Evolutionary conservation across 1,140 invertebrate species (phyloP).

Genomic region (Drosophila hydei): DNA sequence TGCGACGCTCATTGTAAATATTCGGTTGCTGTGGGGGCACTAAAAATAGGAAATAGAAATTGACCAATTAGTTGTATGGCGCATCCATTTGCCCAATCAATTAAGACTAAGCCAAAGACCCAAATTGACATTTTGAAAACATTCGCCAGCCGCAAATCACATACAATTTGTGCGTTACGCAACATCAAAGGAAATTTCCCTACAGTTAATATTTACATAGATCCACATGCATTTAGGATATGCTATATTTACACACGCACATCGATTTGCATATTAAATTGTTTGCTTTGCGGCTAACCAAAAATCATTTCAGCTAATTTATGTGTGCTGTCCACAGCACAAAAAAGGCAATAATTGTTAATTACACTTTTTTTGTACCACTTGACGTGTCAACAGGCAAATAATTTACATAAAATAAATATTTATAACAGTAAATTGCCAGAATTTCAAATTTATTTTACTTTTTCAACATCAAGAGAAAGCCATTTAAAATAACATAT

Average conservation of each 20-base stretch:
- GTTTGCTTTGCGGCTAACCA: conserved; percentile 66
- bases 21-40: conserved; percentile 92
- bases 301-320: conserved; percentile 75
- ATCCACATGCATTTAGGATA: not conserved
- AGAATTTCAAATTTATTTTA: too few relatives aligned
- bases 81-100: conserved; percentile 39
- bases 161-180: conserved; percentile 50
- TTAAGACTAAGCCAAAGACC: conserved; percentile 32
- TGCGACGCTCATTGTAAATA: conserved; percentile 91
- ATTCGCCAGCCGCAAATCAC: conserved; percentile 56
- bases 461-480: too few relatives aligned
- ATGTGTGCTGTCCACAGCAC: conserved; percentile 38
- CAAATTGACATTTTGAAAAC: conserved; percentile 15
- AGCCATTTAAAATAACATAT: too few relatives aligned
- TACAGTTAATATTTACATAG: conserved; percentile 1
- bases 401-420: conserved; percentile 25
- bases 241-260: conserved; percentile 18
- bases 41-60: conserved; percentile 84
- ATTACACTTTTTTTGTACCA: conserved; percentile 56
- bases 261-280: conserved; percentile 61
- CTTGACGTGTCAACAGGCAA: conserved; percentile 5
- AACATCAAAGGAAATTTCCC: conserved; percentile 42
- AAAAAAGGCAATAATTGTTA: conserved; percentile 44
- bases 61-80: conserved; percentile 23
- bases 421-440: not conserved